Base-by-base conservation (phyloP, 2,113 vertebrate genomes). In the Pholis gunnellus region DNA sequence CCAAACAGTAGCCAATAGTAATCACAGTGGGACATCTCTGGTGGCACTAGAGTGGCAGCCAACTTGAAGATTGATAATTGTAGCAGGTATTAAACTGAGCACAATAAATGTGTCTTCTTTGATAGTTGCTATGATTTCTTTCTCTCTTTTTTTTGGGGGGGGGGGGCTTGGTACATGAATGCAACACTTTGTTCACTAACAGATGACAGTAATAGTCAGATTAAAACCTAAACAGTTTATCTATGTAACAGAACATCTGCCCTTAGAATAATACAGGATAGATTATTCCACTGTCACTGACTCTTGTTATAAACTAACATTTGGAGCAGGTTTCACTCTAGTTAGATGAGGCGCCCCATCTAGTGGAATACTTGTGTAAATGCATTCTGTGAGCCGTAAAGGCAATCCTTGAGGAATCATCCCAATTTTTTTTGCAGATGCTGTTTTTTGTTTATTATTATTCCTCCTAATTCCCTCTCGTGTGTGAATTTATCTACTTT, bases 301-400 rank as follows among this genome's bases (percentile, higher is more conserved):
- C 11, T 36, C 7, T 5, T 5, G 20, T 29, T 27, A 25, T 56
- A 31, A 72, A 67, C 65, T 18, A n/a, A 63, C 31, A 52, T 70
- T 15, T 59, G 65, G 42, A 15, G 15, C 10, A 31, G n/a, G n/a
- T 60, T 64, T 25, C 2, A 59, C 2, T 48, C 11, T 0, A 25
- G 38, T 63, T 59, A 75, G 81, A 64, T 42, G 18, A 36, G 8
- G 34, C 0, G 20, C 64, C 14, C 87, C 89, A 85, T 85, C 92
- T 91, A 78, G 85, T 84, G 92, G 83, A 18, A 0, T 44, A 31
- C 2, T 0, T 54, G 1, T 27, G 40, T 25, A 71, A 79, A 60
- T 85, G 78, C 77, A 82, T 48, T 52, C 67, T 54, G 13, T 38
- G 9, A 59, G 7, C 17, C 95, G 54, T 96, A 97, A 57, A 91